These are phyloP conservation scores for Gadopsis marmoratus DNA, from an alignment of 2,797 vertebrate genomes.

Conservation along the genomic window DNA sequence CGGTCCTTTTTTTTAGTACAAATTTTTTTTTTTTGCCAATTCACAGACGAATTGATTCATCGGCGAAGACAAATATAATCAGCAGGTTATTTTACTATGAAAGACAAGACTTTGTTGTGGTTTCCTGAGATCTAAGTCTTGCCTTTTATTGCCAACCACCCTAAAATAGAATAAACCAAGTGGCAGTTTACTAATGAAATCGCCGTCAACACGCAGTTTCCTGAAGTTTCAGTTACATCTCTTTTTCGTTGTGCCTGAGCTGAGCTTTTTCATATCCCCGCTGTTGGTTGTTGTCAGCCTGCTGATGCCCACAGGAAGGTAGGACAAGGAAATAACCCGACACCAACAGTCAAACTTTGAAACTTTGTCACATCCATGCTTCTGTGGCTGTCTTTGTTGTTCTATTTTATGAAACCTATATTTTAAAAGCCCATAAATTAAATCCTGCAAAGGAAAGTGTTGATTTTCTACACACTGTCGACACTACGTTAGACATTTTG, in stretches of 20 bases:
- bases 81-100: neutral
- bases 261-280: neutral
- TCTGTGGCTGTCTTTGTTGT: neutral
- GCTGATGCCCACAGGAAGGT: neutral
- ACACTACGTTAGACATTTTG: too few relatives aligned
- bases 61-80: neutral
- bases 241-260: neutral
- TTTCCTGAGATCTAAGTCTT: neutral
- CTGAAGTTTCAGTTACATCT: neutral
- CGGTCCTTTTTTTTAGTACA: conserved; percentile 1
- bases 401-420: neutral
- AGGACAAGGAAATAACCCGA: neutral
- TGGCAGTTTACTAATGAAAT: neutral
- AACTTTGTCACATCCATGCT: neutral
- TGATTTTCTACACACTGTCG: neutral
- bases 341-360: conserved; percentile 1
- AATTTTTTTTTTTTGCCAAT: neutral
- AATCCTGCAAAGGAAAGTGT: neutral
- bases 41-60: neutral
- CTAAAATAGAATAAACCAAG: neutral
- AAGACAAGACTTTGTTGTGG: neutral
- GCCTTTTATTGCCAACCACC: neutral
- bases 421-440: neutral
- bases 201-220: neutral
- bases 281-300: conserved; percentile 19